Evolutionary conservation across 2,797 vertebrate genomes (phyloP), one percentile per base, ranked within the genome.

Genomic region (Tangara arthus): DNA sequence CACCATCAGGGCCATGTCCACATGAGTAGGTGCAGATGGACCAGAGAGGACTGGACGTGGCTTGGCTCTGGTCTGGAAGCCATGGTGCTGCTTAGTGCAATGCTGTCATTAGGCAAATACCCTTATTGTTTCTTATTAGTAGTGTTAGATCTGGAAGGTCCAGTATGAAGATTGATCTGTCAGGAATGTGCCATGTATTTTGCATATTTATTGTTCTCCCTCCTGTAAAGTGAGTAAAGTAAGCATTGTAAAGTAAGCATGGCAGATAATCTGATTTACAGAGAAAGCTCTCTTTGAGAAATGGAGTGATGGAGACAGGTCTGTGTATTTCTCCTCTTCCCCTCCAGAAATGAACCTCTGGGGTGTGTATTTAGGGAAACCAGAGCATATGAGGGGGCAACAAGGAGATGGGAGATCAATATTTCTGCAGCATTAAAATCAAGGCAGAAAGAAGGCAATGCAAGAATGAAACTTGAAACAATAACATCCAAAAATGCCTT

Each of bases 1-100:
- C 70, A 84, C 73, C 88, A 88, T 73, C 95, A 90, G 88, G 71
- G 87, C 7, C 91, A 88, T 63, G 82, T 86, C 85, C 91, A 91
- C 82, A 56, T 87, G 90, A 95, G 73, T 84, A 95, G 77, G 87
- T 95, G 90, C 82, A 91, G 90, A 86, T 91, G 86, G 94, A 53
- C 80, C 8, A 2, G 44, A 87, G 93, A 0, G 2, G 56, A 24
- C 82, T 90, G 88, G 80, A 84, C 11, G 27, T 90, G 88, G 59
- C 79, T 90, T 72, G 41, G 70, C 59, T 90, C 50, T 95, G 85
- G 22, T 84, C 66, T 95, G 66, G 44, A 69, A 93, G 59, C 42
- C 17, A 2, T 39, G 47, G 70, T 22, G 12, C 52, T 84, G 27
- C 80, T 86, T 27, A 72, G 35, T 61, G 85, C 8, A 4, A 3